Evolutionary conservation across 2,113 vertebrate genomes (phyloP).

Genomic region (Eublepharis macularius): DNA sequence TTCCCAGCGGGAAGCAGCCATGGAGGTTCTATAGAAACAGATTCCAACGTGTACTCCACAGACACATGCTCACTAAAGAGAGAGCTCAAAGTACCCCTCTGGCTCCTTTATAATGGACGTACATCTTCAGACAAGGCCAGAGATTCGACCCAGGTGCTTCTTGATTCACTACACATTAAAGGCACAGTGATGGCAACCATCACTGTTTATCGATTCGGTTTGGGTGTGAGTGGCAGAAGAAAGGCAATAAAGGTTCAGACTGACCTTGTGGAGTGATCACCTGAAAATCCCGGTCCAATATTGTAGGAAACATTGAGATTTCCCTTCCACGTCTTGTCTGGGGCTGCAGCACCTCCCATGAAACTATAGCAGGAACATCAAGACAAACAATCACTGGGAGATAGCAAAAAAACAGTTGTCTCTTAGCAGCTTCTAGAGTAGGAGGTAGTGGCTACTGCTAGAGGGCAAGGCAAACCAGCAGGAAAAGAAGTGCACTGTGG

Average conservation of each 20-base stretch:
- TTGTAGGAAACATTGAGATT: conserved; percentile 86
- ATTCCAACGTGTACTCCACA: too few species aligned
- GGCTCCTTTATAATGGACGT: too few species aligned
- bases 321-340: conserved; percentile 88
- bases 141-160: not conserved
- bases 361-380: conserved; percentile 73
- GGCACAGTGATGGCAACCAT: not conserved
- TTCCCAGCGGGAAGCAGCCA: too few species aligned
- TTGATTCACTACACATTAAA: not conserved
- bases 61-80: too few species aligned
- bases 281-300: conserved; percentile 87
- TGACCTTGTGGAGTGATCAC: conserved; percentile 75
- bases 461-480: too few species aligned
- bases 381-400: not conserved
- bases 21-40: too few species aligned
- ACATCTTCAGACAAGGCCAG: too few species aligned
- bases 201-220: not conserved
- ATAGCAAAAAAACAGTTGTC: not conserved
- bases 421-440: not conserved
- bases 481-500: too few species aligned
- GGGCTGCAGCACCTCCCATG: conserved; percentile 84
- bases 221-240: not conserved
- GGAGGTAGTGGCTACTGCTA: too few species aligned
- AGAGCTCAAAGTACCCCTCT: too few species aligned
- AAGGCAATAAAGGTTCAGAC: conserved; percentile 12